Conservation (phyloP, 2,113 vertebrate species). For the Dolichotis patagonum region DNA sequence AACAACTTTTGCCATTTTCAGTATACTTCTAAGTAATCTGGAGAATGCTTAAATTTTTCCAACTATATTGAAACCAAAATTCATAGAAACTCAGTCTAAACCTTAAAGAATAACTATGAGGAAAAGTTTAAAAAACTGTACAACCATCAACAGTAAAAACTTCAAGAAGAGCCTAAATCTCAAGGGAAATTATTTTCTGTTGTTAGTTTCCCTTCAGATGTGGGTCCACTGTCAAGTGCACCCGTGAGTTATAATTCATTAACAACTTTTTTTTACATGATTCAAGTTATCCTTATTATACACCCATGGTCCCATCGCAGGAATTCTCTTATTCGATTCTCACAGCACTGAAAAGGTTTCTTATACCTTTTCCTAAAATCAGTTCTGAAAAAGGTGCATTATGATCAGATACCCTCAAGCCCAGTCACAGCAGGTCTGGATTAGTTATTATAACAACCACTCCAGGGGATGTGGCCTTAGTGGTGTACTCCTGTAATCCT, state of each 20-base stretch:
- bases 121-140: neutral
- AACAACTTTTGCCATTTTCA: neutral
- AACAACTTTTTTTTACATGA: neutral
- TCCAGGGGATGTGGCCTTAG: neutral
- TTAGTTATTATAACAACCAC: neutral
- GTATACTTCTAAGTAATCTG: slow-evolving; percentile 4
- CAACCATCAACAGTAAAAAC: neutral
- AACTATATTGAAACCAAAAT: slow-evolving; percentile 12
- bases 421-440: neutral
- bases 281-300: neutral
- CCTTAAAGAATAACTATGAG: neutral
- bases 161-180: neutral
- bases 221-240: neutral
- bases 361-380: neutral
- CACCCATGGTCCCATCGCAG: neutral
- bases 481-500: neutral
- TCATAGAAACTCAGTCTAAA: slow-evolving; percentile 32
- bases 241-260: neutral
- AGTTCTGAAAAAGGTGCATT: slow-evolving; percentile 34
- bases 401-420: neutral
- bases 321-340: neutral
- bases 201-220: neutral
- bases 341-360: neutral
- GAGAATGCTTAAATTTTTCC: neutral
- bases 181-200: neutral